Evolutionary conservation across 2,113 vertebrate species (phyloP), one percentile per base, ranked within the genome.

Genomic region (Gallinago media): DNA sequence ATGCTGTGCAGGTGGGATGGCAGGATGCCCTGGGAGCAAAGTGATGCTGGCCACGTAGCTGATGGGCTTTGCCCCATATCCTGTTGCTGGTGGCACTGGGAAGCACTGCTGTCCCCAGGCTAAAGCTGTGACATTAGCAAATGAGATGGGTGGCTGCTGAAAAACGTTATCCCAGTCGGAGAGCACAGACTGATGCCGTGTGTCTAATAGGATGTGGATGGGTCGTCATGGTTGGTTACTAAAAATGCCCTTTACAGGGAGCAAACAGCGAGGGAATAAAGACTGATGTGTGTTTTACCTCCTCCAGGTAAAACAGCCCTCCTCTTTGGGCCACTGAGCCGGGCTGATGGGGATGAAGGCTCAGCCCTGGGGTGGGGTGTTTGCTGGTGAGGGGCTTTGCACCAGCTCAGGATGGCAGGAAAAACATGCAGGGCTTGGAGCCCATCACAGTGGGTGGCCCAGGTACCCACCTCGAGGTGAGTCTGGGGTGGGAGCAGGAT

Each of bases 151-250:
- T 14, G 52, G 52, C 61, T 20, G 46, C 44, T 38, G n/a, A 27
- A 38, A 42, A 59, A 9, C 3, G 2, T 8, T 21, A 8, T 12
- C 36, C 32, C 21, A 21, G 32, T 44, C 2, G 0, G 36, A 50
- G 44, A 44, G 16, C 19, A 7, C 44, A 3, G 29, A n/a, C 31
- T 31, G 7, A 12, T 32, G 25, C 26, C 7, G 1, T 18, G 12
- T 14, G 10, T 22, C 23, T 54, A 15, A 20, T n/a, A 97, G 98
- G 97, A 14, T 31, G 96, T 83, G 97, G 75, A 59, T 4, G 4
- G 70, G 86, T 66, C 83, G 84, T 68, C 93, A 96, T 2, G 65
- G 80, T 58, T 85, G 92, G 29, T 49, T 97, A 29, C 78, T 97
- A 76, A 94, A 77, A 9, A 21, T 8, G 16, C 50, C 71, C 63